phyloP scores from a whole-genome alignment of 2,888 invertebrate species.

The Limnephilus rhombicus region DNA sequence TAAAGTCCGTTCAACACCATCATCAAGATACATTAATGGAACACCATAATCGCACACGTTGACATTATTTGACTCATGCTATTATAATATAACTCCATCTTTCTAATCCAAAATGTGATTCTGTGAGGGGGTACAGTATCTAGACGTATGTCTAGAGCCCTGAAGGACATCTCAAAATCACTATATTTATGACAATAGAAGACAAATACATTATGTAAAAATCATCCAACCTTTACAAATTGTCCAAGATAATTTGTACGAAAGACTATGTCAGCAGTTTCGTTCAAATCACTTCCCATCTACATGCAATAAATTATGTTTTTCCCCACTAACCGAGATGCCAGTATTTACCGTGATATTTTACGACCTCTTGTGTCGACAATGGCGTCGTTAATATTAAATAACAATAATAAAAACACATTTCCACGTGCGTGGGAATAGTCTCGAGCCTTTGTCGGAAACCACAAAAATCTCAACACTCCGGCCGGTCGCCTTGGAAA shows the following conservation, averaged over 20 bases:
- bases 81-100: neutral
- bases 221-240: neutral
- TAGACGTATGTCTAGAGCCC: neutral
- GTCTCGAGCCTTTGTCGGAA: constrained; percentile 8
- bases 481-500: neutral
- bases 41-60: neutral
- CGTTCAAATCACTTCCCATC: neutral
- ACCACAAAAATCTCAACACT: constrained; percentile 38
- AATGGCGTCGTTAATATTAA: constrained; percentile 33
- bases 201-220: neutral
- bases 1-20: neutral
- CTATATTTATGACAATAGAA: neutral
- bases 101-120: neutral
- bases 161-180: neutral
- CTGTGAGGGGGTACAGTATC: too few species aligned
- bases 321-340: constrained; percentile 13
- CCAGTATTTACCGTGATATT: neutral
- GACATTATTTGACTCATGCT: neutral
- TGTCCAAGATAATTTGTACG: too few species aligned
- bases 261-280: neutral
- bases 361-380: constrained; percentile 14
- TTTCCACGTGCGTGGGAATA: constrained; percentile 29
- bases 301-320: neutral
- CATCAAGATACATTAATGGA: neutral
- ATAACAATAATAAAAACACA: constrained; percentile 9